Evolutionary conservation across 2,797 vertebrate species (phyloP).

Genomic region (Tenualosa ilisha): DNA sequence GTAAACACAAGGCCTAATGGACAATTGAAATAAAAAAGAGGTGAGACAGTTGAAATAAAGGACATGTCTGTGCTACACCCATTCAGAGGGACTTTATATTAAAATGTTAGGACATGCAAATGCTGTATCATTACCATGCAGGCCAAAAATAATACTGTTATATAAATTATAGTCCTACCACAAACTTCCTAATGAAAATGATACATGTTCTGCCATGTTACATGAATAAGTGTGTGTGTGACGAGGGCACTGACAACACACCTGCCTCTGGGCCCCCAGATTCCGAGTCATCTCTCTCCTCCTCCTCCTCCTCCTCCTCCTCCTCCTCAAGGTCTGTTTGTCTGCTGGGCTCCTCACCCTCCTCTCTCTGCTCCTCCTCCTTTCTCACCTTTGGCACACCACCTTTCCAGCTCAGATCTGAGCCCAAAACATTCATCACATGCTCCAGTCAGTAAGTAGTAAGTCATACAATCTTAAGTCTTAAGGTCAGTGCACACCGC

Average conservation of each 20-base stretch:
- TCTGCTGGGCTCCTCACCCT: constrained; percentile 26
- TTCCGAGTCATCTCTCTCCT: constrained; percentile 47
- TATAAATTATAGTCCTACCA: too few relatives aligned
- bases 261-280: constrained; percentile 48
- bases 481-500: too few relatives aligned
- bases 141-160: too few relatives aligned
- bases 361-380: constrained; percentile 45
- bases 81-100: neutral
- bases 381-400: neutral
- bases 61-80: neutral
- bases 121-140: too few relatives aligned
- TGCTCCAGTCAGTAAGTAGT: too few relatives aligned
- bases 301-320: constrained; percentile 46
- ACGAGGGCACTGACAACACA: constrained; percentile 11
- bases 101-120: too few relatives aligned
- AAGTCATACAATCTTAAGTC: too few relatives aligned
- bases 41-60: too few relatives aligned
- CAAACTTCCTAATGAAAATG: too few relatives aligned
- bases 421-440: neutral
- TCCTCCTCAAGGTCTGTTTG: constrained; percentile 49
- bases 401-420: constrained; percentile 46
- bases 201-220: neutral
- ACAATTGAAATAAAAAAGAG: too few relatives aligned
- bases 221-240: neutral
- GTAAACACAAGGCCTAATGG: too few relatives aligned